phyloP scores from a whole-genome alignment of 2,888 invertebrate species.

The Drosophila parthenogenetica region DNA sequence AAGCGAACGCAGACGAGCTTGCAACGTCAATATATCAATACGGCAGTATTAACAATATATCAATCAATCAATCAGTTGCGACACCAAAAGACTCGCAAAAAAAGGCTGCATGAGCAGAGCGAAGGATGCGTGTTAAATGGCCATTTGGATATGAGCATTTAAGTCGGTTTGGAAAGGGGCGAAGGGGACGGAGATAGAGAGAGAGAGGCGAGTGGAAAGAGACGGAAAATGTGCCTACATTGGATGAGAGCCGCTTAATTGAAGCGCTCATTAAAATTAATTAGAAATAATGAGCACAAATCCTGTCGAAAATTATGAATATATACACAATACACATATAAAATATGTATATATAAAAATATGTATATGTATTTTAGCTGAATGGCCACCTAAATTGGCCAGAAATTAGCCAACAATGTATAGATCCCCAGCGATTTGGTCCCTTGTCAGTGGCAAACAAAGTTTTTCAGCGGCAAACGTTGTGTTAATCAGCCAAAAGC shows the following conservation, averaged over 20 bases:
- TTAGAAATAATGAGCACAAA: constrained; percentile 59
- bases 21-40: constrained; percentile 43
- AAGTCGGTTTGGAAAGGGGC: background rate
- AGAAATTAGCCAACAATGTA: constrained; percentile 33
- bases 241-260: constrained; percentile 2
- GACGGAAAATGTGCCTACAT: background rate
- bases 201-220: too few relatives aligned
- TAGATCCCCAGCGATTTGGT: background rate
- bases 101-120: background rate
- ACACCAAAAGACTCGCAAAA: background rate
- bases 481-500: constrained; percentile 56
- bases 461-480: constrained; percentile 5
- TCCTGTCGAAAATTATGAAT: constrained; percentile 24
- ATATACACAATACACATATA: constrained; percentile 19
- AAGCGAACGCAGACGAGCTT: constrained; percentile 15
- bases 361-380: constrained; percentile 3
- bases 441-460: constrained; percentile 14
- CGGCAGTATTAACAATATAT: constrained; percentile 39
- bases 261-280: constrained; percentile 59
- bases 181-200: background rate
- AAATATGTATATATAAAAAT: background rate
- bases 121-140: constrained; percentile 1
- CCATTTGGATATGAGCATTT: constrained; percentile 5
- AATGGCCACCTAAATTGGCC: constrained; percentile 38
- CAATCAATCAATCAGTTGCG: constrained; percentile 32